phyloP scores from a whole-genome alignment of 1,140 invertebrate species.

The Rhagoletis pomonella region DNA sequence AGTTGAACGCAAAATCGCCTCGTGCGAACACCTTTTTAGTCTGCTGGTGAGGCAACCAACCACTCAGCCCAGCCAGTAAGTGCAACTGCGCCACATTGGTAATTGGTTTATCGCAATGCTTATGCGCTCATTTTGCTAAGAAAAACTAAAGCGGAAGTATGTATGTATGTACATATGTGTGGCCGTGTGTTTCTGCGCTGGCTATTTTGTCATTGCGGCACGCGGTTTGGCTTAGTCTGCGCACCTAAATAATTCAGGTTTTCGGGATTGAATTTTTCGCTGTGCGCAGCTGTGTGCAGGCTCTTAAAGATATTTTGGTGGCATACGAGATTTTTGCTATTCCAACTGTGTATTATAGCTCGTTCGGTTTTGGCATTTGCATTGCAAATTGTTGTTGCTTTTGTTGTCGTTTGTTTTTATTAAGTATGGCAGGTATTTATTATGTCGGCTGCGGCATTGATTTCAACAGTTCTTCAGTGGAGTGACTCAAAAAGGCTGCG shows the following conservation, averaged over 20 bases:
- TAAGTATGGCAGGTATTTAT: slow-evolving; percentile 44
- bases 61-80: neutral
- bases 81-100: neutral
- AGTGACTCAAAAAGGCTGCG: neutral
- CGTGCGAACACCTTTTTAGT: no score
- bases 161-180: neutral
- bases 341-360: neutral
- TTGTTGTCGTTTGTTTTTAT: slow-evolving; percentile 26
- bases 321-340: neutral
- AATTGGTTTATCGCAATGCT: slow-evolving; percentile 31
- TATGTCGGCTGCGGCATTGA: neutral
- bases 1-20: no score
- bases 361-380: slow-evolving; percentile 19
- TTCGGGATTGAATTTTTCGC: neutral
- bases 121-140: neutral
- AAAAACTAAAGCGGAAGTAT: neutral
- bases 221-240: neutral
- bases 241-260: slow-evolving; percentile 32
- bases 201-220: neutral
- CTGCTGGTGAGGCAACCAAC: neutral
- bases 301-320: neutral
- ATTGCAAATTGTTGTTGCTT: slow-evolving; percentile 36
- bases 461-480: neutral
- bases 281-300: slow-evolving; percentile 7
- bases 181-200: neutral